Evolutionary conservation across 2,797 vertebrate species (phyloP).

Genomic region (Poecile montanus): DNA sequence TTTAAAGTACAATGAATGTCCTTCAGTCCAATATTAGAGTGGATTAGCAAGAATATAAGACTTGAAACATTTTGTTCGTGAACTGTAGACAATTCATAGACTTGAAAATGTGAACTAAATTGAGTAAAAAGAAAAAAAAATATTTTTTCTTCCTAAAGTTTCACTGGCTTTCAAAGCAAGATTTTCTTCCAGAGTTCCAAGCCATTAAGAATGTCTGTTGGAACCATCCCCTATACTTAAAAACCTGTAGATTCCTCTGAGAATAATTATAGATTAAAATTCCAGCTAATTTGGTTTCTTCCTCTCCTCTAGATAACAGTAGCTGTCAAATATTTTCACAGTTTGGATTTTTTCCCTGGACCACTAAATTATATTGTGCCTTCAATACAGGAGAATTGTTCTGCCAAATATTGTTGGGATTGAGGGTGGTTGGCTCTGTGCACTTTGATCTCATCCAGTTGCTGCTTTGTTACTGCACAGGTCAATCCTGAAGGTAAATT

Average conservation of each 20-base stretch:
- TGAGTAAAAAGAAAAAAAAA: slow-evolving; percentile 19
- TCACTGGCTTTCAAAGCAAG: neutral
- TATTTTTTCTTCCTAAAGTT: neutral
- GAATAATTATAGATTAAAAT: neutral
- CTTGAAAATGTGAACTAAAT: slow-evolving; percentile 26
- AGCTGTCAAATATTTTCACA: slow-evolving; percentile 84
- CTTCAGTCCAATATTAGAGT: neutral
- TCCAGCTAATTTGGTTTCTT: slow-evolving; percentile 7
- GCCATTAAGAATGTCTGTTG: slow-evolving; percentile 17
- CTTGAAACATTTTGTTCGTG: neutral
- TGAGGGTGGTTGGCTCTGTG: slow-evolving; percentile 76
- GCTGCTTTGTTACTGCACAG: slow-evolving; percentile 79
- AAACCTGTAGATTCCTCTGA: neutral
- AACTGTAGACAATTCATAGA: neutral
- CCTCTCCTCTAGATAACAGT: slow-evolving; percentile 71
- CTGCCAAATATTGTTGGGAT: slow-evolving; percentile 79
- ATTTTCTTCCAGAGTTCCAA: neutral
- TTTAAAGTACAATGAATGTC: neutral
- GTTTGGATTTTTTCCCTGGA: slow-evolving; percentile 86
- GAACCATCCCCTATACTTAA: slow-evolving; percentile 1
- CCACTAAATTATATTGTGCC: slow-evolving; percentile 78
- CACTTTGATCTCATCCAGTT: slow-evolving; percentile 81
- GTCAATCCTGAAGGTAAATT: slow-evolving; percentile 76
- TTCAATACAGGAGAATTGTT: slow-evolving; percentile 78
- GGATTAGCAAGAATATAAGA: neutral